A percentile compares a stretch with the other conserved stretches of the same genome.
Evolutionary conservation across 2,113 vertebrate species (phyloP).

Genomic region (Stigmatopora nigra): DNA sequence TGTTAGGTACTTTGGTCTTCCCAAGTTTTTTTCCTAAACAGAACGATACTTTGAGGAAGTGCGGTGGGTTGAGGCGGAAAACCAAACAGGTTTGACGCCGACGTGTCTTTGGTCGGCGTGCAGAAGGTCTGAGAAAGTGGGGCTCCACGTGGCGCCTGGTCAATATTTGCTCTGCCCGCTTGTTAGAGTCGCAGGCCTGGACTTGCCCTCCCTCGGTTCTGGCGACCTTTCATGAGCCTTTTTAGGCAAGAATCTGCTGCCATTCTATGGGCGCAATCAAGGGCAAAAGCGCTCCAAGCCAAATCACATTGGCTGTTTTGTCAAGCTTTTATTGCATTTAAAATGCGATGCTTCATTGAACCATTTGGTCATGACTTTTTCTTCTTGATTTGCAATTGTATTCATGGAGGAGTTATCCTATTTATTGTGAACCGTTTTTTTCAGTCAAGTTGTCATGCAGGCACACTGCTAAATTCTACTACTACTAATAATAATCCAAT

Average conservation of each 20-base stretch:
- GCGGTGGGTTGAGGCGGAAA: slow-evolving; percentile 47
- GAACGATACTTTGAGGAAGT: slow-evolving; percentile 39
- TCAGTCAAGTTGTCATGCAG: too few relatives aligned
- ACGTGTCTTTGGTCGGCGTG: neutral
- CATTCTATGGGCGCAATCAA: neutral
- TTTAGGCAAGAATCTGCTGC: neutral
- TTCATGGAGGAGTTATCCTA: too few relatives aligned
- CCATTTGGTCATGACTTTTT: too few relatives aligned
- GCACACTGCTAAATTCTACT: too few relatives aligned
- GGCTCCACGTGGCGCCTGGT: slow-evolving; percentile 27
- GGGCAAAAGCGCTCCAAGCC: too few relatives aligned
- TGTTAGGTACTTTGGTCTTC: slow-evolving; percentile 46
- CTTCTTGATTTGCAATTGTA: too few relatives aligned
- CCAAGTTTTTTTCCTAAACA: slow-evolving; percentile 43
- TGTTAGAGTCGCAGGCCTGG: slow-evolving; percentile 26
- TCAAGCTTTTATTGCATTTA: too few relatives aligned
- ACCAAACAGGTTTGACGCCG: slow-evolving; percentile 36
- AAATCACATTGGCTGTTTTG: too few relatives aligned
- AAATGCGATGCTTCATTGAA: too few relatives aligned
- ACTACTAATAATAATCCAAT: too few relatives aligned
- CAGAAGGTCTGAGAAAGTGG: slow-evolving; percentile 31
- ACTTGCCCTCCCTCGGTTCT: slow-evolving; percentile 10
- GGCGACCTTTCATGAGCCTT: slow-evolving; percentile 28
- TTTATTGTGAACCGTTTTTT: too few relatives aligned
- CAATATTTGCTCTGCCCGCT: slow-evolving; percentile 41